A percentile compares a stretch with the other conserved stretches of the same genome.
Conservation (phyloP, 2,888 invertebrate genomes). For the Limulus polyphemus region DNA sequence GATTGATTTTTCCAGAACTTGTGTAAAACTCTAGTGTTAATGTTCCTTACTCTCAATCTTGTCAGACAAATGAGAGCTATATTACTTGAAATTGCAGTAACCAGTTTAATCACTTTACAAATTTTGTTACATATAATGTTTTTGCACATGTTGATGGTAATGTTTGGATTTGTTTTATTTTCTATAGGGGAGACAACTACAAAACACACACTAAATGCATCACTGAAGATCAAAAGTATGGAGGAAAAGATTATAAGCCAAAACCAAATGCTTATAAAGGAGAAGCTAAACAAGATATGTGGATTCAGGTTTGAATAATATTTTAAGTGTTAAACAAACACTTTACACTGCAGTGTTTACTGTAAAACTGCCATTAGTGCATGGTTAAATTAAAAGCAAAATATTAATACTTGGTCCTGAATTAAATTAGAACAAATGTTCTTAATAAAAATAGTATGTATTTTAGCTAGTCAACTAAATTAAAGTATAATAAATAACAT, state of each 20-base stretch:
- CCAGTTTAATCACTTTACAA: neutral
- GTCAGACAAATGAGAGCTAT: no score
- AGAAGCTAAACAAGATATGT: slow-evolving; percentile 69
- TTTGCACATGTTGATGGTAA: slow-evolving; percentile 7
- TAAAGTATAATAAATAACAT: no score
- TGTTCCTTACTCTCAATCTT: no score
- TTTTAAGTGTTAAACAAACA: no score
- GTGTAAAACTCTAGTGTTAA: no score
- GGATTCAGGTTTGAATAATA: slow-evolving; percentile 47
- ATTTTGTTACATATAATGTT: neutral
- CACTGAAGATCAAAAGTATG: slow-evolving; percentile 73
- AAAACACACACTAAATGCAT: slow-evolving; percentile 69
- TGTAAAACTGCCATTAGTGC: no score
- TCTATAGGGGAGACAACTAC: slow-evolving; percentile 58
- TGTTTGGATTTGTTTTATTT: slow-evolving; percentile 9
- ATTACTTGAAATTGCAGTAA: neutral
- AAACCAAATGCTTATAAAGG: slow-evolving; percentile 46
- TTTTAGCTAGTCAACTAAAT: no score
- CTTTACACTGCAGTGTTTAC: no score
- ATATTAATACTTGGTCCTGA: no score
- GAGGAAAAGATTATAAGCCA: slow-evolving; percentile 34
- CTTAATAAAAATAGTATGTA: neutral
- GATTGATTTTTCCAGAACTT: no score
- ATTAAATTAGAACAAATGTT: neutral
- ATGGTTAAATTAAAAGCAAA: no score